Base-by-base conservation (phyloP, 2,797 vertebrate genomes). In the Alca torda region DNA sequence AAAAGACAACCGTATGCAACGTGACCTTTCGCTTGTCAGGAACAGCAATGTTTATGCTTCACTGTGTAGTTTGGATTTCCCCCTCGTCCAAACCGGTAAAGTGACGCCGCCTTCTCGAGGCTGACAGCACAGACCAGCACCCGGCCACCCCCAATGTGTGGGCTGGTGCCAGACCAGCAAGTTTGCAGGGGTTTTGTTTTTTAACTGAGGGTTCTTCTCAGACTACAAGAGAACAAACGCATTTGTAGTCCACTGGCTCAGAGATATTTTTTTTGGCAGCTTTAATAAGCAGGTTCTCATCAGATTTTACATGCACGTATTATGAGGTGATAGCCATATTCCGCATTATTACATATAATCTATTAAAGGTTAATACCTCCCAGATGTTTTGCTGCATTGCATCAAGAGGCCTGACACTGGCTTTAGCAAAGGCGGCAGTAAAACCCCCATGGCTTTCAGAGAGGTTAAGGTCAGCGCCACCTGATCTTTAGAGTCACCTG, bases 121-220 rank as follows among this genome's bases (percentile, higher is more conserved):
- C 35, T 57, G 41, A 59, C 30, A 16, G 39, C 39, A 67, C 74
- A 70, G 60, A 23, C 33, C 19, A 28, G 54, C 0, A 0, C 20
- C 20, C 75, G 72, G 59, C 31, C 53, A 61, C 21, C 45, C 16
- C 6, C 21, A 7, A 24, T 0, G 0, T 1, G 7, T 5, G 16
- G 20, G 51, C 76, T 83, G 33, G n/a, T 57, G 46, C 35, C 50
- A 68, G 53, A 90, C n/a, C 53, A 75, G 45, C 60, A 87, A 19
- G 11, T 50, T 56, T 28, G 17, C 2, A 1, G 21, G 8, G 4
- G 6, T 15, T 73, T 20, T 70, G 28, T 0, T 86, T 78, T 76
- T 25, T 69, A 81, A 69, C 46, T 30, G 28, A 61, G 26, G 63
- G 75, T 59, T 85, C 74, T 90, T 78, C 50, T 41, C 70, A 56